phyloP scores from a whole-genome alignment of 2,888 invertebrate species.

The Phengaris alcon region DNA sequence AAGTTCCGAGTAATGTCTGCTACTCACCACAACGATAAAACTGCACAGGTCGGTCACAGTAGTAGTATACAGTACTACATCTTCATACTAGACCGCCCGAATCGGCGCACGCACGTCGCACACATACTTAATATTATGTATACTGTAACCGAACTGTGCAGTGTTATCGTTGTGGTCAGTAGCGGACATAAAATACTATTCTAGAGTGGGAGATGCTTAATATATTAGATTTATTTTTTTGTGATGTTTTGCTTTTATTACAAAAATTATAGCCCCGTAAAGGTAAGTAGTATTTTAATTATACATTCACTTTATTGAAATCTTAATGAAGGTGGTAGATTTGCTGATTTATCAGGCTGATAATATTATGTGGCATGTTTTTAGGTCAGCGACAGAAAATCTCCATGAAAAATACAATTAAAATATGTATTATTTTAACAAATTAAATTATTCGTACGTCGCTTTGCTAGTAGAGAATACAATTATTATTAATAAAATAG shows the following conservation, averaged over 20 bases:
- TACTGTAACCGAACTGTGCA: too few relatives aligned
- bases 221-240: neutral
- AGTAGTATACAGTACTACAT: too few relatives aligned
- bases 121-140: too few relatives aligned
- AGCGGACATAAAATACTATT: neutral
- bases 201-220: neutral
- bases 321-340: neutral
- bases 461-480: neutral
- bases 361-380: neutral
- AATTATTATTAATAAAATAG: too few relatives aligned
- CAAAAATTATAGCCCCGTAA: neutral
- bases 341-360: neutral
- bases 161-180: too few relatives aligned
- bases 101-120: too few relatives aligned
- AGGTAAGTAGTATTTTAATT: slow-evolving; percentile 4
- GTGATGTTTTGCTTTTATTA: slow-evolving; percentile 20
- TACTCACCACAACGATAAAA: too few relatives aligned
- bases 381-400: neutral
- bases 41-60: too few relatives aligned
- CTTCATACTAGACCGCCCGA: too few relatives aligned
- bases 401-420: neutral
- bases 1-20: neutral
- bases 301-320: neutral
- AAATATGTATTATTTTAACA: neutral
- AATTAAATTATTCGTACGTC: neutral